phyloP scores from a whole-genome alignment of 2,888 invertebrate species.

The Agrochola lychnidis region DNA sequence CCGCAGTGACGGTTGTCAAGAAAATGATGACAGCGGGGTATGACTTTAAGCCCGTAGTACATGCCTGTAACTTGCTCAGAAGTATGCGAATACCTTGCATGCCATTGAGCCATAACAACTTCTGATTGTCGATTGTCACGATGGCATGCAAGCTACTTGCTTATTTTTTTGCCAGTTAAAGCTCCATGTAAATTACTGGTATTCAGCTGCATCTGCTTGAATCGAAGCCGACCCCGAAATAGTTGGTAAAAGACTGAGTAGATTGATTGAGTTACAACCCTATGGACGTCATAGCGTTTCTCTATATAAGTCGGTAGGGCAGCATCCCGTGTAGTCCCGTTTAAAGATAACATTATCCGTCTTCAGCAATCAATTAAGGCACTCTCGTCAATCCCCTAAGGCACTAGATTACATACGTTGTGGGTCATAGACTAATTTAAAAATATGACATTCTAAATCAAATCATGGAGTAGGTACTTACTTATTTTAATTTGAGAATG shows the following conservation, averaged over 20 bases:
- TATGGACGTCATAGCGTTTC: neutral
- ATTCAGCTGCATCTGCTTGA: neutral
- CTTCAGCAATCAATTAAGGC: slow-evolving; percentile 28
- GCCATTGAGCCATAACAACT: too few species aligned
- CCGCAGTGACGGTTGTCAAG: neutral
- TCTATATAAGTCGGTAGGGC: neutral
- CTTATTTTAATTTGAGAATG: neutral
- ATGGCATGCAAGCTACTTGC: too few species aligned
- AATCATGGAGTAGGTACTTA: neutral
- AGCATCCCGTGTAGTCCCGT: neutral
- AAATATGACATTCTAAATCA: neutral
- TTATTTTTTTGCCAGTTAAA: too few species aligned
- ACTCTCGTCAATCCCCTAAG: neutral
- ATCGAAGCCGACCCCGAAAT: neutral
- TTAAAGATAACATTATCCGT: slow-evolving; percentile 23
- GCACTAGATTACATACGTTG: slow-evolving; percentile 2
- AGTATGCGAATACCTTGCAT: too few species aligned
- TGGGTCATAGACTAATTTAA: slow-evolving; percentile 5
- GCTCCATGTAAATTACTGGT: neutral
- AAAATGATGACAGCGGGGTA: neutral
- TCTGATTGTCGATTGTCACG: too few species aligned
- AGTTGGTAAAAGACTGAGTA: neutral
- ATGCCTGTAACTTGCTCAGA: too few species aligned
- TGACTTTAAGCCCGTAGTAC: neutral
- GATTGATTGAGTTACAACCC: neutral